Percentiles rank a stretch among this genome's conserved stretches.
phyloP scores from a whole-genome alignment of 2,113 vertebrate genomes.

The Diadophis punctatus region DNA sequence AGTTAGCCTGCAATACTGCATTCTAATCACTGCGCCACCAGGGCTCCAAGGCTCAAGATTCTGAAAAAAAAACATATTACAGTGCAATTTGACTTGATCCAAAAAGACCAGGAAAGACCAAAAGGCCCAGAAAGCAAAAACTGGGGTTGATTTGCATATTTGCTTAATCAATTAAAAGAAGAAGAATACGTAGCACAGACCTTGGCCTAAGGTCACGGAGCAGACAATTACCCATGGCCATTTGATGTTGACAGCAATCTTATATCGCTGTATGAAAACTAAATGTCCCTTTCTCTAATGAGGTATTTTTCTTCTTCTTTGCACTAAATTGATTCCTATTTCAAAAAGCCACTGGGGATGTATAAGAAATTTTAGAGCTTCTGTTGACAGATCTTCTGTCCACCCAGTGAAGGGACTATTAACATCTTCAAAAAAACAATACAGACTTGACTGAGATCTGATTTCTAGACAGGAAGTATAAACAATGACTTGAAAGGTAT shows the following conservation, averaged over 20 bases:
- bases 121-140: neutral
- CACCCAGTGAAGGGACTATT: conserved; percentile 23
- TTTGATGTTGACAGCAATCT: neutral
- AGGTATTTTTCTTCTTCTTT: neutral
- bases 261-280: conserved; percentile 3
- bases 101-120: neutral
- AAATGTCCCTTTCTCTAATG: conserved; percentile 45
- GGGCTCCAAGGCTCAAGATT: neutral
- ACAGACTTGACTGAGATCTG: conserved; percentile 28
- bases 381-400: conserved; percentile 10
- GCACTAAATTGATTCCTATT: conserved; percentile 22
- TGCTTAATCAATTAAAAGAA: conserved; percentile 40
- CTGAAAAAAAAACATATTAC: neutral
- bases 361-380: conserved; percentile 33
- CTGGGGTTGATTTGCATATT: neutral
- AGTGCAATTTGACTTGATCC: neutral
- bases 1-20: neutral
- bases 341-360: conserved; percentile 4
- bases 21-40: neutral
- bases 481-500: conserved; percentile 52
- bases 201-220: conserved; percentile 30
- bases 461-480: conserved; percentile 53
- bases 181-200: conserved; percentile 20
- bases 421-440: conserved; percentile 41
- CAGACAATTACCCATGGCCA: conserved; percentile 43